phyloP scores from a whole-genome alignment of 2,888 invertebrate species.

The Agonum fuliginosum region DNA sequence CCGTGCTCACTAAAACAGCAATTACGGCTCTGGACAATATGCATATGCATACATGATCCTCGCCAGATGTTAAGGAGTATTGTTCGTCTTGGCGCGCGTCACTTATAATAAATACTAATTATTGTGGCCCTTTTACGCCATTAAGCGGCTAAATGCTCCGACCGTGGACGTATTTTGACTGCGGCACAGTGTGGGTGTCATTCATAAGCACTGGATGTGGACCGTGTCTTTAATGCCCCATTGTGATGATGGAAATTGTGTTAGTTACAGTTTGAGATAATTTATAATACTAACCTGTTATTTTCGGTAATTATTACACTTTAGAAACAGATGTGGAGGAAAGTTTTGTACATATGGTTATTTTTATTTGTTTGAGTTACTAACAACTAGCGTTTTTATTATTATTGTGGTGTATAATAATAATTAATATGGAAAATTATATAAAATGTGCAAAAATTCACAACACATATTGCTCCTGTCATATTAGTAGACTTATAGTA shows the following conservation, averaged over 20 bases:
- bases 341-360: not conserved
- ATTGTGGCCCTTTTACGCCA: slow-evolving; percentile 45
- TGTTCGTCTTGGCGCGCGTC: slow-evolving; percentile 36
- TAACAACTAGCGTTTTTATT: too few relatives aligned
- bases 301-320: slow-evolving; percentile 40
- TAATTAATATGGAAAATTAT: too few relatives aligned
- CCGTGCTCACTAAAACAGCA: not conserved
- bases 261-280: slow-evolving; percentile 48
- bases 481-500: too few relatives aligned
- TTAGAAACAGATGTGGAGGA: not conserved
- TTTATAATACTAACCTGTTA: slow-evolving; percentile 39
- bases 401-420: too few relatives aligned
- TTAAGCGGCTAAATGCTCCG: slow-evolving; percentile 28
- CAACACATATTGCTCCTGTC: too few relatives aligned
- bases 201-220: slow-evolving; percentile 1
- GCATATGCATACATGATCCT: too few relatives aligned
- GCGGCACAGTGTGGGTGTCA: slow-evolving; percentile 22
- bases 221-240: slow-evolving; percentile 33
- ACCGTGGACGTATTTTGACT: slow-evolving; percentile 1
- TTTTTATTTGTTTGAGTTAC: not conserved
- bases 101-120: slow-evolving; percentile 49
- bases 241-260: slow-evolving; percentile 38
- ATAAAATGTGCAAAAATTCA: too few relatives aligned
- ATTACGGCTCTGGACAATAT: too few relatives aligned
- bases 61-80: slow-evolving; percentile 23